Evolutionary conservation across 2,888 invertebrate species (phyloP), one percentile per base, ranked within the genome.

Genomic region (Nemapogon koenigi): DNA sequence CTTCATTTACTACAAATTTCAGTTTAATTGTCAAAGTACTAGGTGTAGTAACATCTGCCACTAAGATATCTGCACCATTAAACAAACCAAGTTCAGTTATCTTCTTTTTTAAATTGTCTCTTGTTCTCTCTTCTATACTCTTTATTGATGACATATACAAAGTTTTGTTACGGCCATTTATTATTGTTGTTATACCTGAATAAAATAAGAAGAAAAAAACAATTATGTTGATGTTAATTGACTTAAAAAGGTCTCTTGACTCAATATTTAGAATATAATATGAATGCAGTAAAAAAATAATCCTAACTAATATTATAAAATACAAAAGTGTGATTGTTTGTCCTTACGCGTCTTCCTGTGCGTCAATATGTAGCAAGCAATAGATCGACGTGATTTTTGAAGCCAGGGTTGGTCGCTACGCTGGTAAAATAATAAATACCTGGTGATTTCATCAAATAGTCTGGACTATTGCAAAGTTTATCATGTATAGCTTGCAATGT

Each of bases 131-230:
- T 66, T 96, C 96, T 52, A 98, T 94, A 49, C 94, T 94, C 45
- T 91, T 86, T 14, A 98, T 90, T 10, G 89, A 89, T 17, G 93
- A 88, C 87, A 98, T 94, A 60, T 97, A 99, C 8, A 99, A 78
- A 0, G 97, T 97, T 66, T 90, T 91, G 59, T 89, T 90, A 59
- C 89, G 92, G 3, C 92, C 94, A 53, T 89, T 85, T 28, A 91
- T 83, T 3, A 85, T 81, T 13, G 91, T 87, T 0, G 94, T 93
- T 17, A 96, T 84, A 26, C 95, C 83, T 83, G 46, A 13, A 56
- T n/a, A n/a, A n/a, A n/a, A n/a, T n/a, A n/a, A n/a, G n/a, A n/a
- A n/a, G n/a, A n/a, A n/a, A n/a, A n/a, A n/a, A n/a, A n/a, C n/a
- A n/a, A n/a, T n/a, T n/a, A n/a, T n/a, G n/a, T n/a, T n/a, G n/a